Conservation (phyloP, 2,888 invertebrate genomes). For the Pollenia griseotomentosa region DNA sequence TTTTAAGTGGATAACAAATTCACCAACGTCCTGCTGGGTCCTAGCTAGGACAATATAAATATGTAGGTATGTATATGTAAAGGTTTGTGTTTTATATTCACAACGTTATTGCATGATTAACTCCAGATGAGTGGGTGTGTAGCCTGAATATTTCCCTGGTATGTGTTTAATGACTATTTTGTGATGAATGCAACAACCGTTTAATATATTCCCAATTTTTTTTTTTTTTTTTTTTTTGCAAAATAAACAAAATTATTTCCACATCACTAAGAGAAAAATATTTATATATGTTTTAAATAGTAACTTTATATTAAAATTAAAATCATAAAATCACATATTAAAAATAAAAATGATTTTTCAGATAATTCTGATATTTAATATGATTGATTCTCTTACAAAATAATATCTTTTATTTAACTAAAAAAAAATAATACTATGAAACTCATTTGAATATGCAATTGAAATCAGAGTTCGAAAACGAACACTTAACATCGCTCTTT, state of each 20-base stretch:
- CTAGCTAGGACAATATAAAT: no score
- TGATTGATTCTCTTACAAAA: no score
- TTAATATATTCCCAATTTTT: slow-evolving; percentile 2
- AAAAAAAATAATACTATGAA: no score
- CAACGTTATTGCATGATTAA: slow-evolving; percentile 19
- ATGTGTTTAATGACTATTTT: slow-evolving; percentile 12
- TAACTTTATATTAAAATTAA: neutral
- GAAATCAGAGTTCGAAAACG: no score
- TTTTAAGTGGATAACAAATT: no score
- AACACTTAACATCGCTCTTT: no score
- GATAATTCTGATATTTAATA: no score
- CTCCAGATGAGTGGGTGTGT: neutral
- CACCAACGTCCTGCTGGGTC: no score
- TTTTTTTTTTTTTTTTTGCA: neutral
- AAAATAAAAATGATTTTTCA: neutral
- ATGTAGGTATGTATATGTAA: no score
- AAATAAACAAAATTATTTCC: slow-evolving; percentile 23
- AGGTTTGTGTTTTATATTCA: neutral
- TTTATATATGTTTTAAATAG: neutral
- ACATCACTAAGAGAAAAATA: neutral
- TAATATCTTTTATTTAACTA: no score
- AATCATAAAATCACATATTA: neutral
- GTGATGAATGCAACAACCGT: slow-evolving; percentile 42
- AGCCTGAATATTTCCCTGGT: neutral
- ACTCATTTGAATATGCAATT: neutral